These are phyloP conservation scores for Norana najaformis DNA, from an alignment of 2,888 invertebrate genomes.

Conservation along the genomic window DNA sequence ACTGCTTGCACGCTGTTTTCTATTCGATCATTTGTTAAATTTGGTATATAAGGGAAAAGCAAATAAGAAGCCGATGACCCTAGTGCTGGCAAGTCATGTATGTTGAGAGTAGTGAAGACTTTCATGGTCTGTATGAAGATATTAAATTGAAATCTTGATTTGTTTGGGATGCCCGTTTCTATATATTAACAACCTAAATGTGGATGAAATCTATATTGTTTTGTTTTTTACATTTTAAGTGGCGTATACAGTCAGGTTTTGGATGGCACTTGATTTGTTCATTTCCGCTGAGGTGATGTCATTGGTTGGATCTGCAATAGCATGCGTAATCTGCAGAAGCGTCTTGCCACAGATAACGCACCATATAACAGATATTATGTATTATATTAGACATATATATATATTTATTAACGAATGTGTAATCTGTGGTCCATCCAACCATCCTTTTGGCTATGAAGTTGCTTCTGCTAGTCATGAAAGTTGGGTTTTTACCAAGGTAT, in stretches of 20 bases:
- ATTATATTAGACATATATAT: background rate
- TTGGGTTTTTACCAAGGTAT: too few species aligned
- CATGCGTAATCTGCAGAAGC: background rate
- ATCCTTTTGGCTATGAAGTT: background rate
- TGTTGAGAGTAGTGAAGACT: background rate
- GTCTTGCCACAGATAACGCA: background rate
- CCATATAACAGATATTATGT: constrained; percentile 1
- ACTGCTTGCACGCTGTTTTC: background rate
- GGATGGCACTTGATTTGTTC: background rate
- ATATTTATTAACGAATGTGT: background rate
- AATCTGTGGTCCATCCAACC: background rate
- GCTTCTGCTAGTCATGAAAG: background rate
- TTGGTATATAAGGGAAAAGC: background rate
- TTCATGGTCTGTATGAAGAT: background rate
- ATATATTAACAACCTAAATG: background rate
- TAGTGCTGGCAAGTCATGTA: background rate
- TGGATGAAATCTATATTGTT: background rate
- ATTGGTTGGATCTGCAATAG: background rate
- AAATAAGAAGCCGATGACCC: background rate
- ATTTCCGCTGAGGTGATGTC: background rate
- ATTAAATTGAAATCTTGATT: background rate
- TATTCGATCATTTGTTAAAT: background rate
- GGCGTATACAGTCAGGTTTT: background rate
- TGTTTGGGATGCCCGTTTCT: background rate
- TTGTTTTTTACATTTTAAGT: background rate